Evolutionary conservation across 1,140 invertebrate genomes (phyloP).

Genomic region (Drosophila tropicalis): DNA sequence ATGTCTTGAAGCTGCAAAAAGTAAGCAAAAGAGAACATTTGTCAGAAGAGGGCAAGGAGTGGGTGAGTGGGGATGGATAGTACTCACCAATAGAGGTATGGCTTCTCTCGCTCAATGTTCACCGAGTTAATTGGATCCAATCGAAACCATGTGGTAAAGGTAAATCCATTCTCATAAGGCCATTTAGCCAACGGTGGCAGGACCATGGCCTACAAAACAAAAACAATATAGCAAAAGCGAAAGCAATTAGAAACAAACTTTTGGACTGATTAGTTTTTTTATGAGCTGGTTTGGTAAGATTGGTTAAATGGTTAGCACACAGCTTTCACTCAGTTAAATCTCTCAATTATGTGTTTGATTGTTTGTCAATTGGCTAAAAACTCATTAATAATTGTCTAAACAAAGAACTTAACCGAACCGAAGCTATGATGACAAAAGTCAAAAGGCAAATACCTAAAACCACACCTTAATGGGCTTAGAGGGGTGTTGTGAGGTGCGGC

Average conservation of each 20-base stretch:
- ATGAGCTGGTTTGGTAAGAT: not conserved
- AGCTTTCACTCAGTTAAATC: not conserved
- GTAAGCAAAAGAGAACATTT: not conserved
- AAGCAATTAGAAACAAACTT: slow-evolving; percentile 6
- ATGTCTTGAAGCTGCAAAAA: slow-evolving; percentile 96
- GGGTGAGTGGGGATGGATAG: slow-evolving; percentile 18
- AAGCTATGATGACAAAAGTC: slow-evolving; percentile 13
- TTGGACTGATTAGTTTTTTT: slow-evolving; percentile 10
- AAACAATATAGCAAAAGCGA: not conserved
- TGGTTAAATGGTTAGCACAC: not conserved
- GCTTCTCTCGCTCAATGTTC: slow-evolving; percentile 99
- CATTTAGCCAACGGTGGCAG: slow-evolving; percentile 98
- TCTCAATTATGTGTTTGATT: slow-evolving; percentile 1
- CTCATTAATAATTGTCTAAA: not conserved
- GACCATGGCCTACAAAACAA: slow-evolving; percentile 91
- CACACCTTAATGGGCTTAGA: not conserved
- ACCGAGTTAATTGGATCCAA: slow-evolving; percentile 99
- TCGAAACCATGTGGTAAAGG: slow-evolving; percentile 99
- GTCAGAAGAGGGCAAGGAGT: not conserved
- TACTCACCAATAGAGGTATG: slow-evolving; percentile 97
- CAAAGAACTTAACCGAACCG: not conserved
- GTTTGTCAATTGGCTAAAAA: slow-evolving; percentile 1
- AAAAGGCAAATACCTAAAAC: slow-evolving; percentile 1
- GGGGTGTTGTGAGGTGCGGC: too few species aligned
- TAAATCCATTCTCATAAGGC: slow-evolving; percentile 99